Percentiles rank a stretch among this genome's conserved stretches.
Evolutionary conservation across 1,140 invertebrate species (phyloP).

Genomic region (Varroa destructor): DNA sequence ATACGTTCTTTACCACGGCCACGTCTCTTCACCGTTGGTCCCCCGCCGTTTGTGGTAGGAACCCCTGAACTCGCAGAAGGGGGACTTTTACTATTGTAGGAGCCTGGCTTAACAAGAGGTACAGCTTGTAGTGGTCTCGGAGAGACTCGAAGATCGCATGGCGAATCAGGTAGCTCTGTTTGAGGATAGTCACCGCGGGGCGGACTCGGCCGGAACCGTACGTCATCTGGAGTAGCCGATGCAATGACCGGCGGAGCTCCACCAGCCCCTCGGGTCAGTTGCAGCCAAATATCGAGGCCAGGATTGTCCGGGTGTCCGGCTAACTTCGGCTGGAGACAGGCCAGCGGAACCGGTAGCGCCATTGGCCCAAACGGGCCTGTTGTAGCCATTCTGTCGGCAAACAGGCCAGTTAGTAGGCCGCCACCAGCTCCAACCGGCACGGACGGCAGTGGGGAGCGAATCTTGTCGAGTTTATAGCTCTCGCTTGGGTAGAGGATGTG

Average conservation of each 20-base stretch:
- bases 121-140: not conserved
- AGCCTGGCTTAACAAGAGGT: constrained; percentile 1
- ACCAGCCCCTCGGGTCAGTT: not conserved
- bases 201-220: not conserved
- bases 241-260: not conserved
- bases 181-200: constrained; percentile 2
- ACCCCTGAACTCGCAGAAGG: not conserved
- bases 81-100: not conserved
- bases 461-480: constrained; percentile 18
- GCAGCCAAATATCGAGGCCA: constrained; percentile 22
- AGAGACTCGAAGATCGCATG: constrained; percentile 22
- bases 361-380: constrained; percentile 16
- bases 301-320: constrained; percentile 6
- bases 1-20: constrained; percentile 15
- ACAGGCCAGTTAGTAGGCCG: constrained; percentile 10
- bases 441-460: constrained; percentile 11
- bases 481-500: not conserved
- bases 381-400: not conserved
- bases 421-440: constrained; percentile 1
- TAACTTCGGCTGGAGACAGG: constrained; percentile 2
- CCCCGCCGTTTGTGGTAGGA: not conserved
- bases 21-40: constrained; percentile 10
- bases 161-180: constrained; percentile 16
- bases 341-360: constrained; percentile 20
- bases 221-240: not conserved